Conservation (phyloP, 2,113 vertebrate species). For the Platysteira castanea region DNA sequence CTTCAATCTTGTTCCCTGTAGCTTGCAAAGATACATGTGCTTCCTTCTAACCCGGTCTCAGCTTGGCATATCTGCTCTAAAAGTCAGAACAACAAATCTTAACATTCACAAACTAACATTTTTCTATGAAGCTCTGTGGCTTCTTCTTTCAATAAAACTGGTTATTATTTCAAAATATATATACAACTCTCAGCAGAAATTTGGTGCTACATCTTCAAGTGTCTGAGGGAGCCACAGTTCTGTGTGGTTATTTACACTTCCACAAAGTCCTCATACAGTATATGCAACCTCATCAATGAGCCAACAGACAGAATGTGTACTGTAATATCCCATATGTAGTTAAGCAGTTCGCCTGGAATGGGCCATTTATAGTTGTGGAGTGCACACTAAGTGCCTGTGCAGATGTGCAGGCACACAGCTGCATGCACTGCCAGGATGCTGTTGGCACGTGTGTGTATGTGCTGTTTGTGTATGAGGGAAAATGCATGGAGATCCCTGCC, state of each 20-base stretch:
- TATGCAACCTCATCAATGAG: constrained; percentile 66
- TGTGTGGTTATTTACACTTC: constrained; percentile 35
- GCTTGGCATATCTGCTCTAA: constrained; percentile 57
- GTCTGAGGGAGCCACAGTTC: constrained; percentile 64
- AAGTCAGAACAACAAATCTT: constrained; percentile 20
- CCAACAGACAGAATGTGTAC: constrained; percentile 55
- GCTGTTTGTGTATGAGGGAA: constrained; percentile 44
- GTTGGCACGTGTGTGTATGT: neutral
- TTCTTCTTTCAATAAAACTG: constrained; percentile 36
- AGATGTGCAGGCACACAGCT: constrained; percentile 20
- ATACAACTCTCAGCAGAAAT: constrained; percentile 65
- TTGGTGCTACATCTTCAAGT: constrained; percentile 73
- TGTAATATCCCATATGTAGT: constrained; percentile 48
- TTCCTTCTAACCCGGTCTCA: constrained; percentile 41
- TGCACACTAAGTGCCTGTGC: neutral
- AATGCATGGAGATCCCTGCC: constrained; percentile 53
- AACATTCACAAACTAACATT: neutral
- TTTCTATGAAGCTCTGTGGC: neutral
- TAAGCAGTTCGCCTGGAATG: constrained; percentile 58
- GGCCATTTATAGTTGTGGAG: constrained; percentile 49
- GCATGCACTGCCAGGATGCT: neutral
- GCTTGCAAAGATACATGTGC: constrained; percentile 15
- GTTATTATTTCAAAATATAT: constrained; percentile 41
- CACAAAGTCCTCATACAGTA: constrained; percentile 63
- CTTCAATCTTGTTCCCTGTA: neutral